Percentiles rank a stretch among this genome's conserved stretches.
These are phyloP conservation scores for Drosophila saltans DNA, from an alignment of 1,140 invertebrate species.

Conservation along the genomic window DNA sequence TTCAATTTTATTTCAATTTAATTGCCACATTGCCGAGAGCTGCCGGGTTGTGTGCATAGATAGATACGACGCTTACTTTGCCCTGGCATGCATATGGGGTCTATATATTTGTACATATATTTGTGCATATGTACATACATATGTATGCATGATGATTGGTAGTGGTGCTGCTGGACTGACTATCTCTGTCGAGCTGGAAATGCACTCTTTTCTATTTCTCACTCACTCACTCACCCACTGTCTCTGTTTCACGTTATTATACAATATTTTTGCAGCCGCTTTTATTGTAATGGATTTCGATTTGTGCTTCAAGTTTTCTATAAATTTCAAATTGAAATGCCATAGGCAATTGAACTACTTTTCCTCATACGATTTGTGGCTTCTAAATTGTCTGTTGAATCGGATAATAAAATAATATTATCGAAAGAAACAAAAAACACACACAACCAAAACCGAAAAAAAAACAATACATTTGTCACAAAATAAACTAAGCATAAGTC, in stretches of 20 bases:
- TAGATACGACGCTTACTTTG: conserved; percentile 26
- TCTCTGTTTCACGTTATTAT: conserved; percentile 54
- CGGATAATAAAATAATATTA: conserved; percentile 38
- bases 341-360: conserved; percentile 75
- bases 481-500: conserved; percentile 7
- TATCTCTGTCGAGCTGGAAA: conserved; percentile 65
- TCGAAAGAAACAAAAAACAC: conserved; percentile 1
- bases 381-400: conserved; percentile 58
- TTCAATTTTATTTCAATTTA: conserved; percentile 81
- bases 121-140: conserved; percentile 9
- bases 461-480: background rate
- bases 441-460: background rate
- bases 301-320: conserved; percentile 67
- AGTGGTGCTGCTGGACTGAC: conserved; percentile 32
- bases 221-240: conserved; percentile 30
- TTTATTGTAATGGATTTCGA: conserved; percentile 68
- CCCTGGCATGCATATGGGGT: conserved; percentile 48
- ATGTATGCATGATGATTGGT: background rate
- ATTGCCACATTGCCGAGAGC: conserved; percentile 71
- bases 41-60: conserved; percentile 24
- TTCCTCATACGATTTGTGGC: conserved; percentile 59
- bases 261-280: conserved; percentile 69
- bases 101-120: conserved; percentile 26
- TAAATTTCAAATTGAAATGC: conserved; percentile 73
- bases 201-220: conserved; percentile 54